Conservation (phyloP, 2,888 invertebrate genomes). For the Apantesis nais region DNA sequence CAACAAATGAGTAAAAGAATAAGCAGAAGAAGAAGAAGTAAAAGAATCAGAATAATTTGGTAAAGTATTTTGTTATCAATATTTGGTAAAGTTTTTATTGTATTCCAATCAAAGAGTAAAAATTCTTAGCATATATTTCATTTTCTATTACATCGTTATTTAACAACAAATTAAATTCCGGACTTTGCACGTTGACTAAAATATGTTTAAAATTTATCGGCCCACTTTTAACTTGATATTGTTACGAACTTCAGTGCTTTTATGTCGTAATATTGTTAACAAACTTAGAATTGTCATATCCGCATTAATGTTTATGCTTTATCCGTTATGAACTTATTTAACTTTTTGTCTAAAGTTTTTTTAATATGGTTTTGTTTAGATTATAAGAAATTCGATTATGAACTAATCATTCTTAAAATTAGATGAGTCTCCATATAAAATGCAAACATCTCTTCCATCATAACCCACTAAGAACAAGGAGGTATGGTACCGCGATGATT, state of each 20-base stretch:
- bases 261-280: conserved; percentile 12
- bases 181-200: background rate
- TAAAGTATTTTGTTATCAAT: too few relatives aligned
- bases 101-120: background rate
- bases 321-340: background rate
- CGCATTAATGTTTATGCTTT: conserved; percentile 1
- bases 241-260: conserved; percentile 2
- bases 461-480: too few relatives aligned
- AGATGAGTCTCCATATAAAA: background rate
- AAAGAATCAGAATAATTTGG: too few relatives aligned
- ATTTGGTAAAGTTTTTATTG: background rate
- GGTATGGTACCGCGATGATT: background rate
- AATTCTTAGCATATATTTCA: background rate
- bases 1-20: too few relatives aligned
- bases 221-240: conserved; percentile 5
- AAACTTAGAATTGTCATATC: conserved; percentile 24
- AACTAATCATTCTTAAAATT: background rate
- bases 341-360: background rate
- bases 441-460: background rate
- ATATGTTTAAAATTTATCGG: conserved; percentile 8
- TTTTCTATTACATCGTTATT: background rate
- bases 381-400: background rate
- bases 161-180: background rate
- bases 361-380: background rate
- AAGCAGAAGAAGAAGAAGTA: too few relatives aligned